Base-by-base conservation (phyloP, 1,140 invertebrate genomes). In the Aleiodes sp. region DNA sequence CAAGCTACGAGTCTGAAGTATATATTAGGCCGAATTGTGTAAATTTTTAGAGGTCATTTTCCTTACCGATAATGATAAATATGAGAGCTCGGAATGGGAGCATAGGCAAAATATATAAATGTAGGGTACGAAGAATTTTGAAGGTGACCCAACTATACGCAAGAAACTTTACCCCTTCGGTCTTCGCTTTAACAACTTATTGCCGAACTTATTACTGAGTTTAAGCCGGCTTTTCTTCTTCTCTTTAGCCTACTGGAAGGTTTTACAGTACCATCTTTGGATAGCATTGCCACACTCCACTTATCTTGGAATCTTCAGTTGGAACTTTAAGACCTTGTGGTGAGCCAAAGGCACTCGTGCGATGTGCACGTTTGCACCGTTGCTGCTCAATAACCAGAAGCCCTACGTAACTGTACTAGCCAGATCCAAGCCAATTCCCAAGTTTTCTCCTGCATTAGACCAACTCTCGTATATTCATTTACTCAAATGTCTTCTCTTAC, bases 201-300 rank as follows among this genome's bases (percentile, higher is more conserved):
- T 77, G 78, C 73, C 69, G 67, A 79, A 79, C 78, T 79, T 79
- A 79, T 78, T 79, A 79, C 75, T 59, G 78, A 79, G 78, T 78
- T 79, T 77, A 79, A 79, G 70, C 75, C 71, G n/a, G n/a, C 59
- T 41, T 28, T 46, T 65, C 14, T 33, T 16, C 16, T 46, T 24
- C 19, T 59, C 14, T 33, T 43, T 8, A 21, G 24, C 26, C 28
- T 14, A 31, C 28, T 29, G 9, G 21, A 21, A 52, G 46, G 46
- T 52, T 52, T 52, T 52, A 52, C 46, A 12, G 46, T n/a, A n/a
- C 39, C 57, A 46, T 60, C 66, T 62, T 35, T 62, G 60, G 66
- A 60, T 56, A 29, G 65, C 21, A 39, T 68, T 41, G 66, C 70
- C 52, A 63, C 43, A 65, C 65, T 65, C 74, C 75, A 78, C 75